Conservation (phyloP, 2,888 invertebrate species). For the Gastrophysa polygoni region DNA sequence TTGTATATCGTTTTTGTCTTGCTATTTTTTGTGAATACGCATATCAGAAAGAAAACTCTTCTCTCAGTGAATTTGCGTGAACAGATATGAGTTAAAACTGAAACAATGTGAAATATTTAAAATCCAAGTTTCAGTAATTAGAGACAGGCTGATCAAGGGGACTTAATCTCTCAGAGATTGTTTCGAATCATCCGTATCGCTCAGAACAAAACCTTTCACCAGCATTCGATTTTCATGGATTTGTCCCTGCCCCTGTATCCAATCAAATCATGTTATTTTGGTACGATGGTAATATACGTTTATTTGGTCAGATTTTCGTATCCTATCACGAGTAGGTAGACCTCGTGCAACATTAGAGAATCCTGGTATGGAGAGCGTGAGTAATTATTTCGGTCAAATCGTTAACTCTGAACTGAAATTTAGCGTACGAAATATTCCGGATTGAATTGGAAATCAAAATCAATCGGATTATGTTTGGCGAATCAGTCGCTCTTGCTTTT, state of each 20-base stretch:
- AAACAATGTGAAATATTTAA: too few relatives aligned
- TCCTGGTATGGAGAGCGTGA: background rate
- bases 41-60: too few relatives aligned
- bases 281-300: background rate
- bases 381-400: background rate
- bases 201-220: too few relatives aligned
- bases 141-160: too few relatives aligned
- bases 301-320: background rate
- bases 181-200: too few relatives aligned
- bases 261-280: background rate
- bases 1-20: too few relatives aligned
- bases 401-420: slow-evolving; percentile 9
- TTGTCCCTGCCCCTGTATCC: background rate
- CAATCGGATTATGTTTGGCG: slow-evolving; percentile 4
- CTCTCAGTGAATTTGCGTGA: too few relatives aligned
- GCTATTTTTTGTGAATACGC: too few relatives aligned
- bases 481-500: background rate
- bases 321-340: background rate
- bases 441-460: slow-evolving; percentile 6
- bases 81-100: too few relatives aligned
- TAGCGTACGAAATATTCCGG: background rate
- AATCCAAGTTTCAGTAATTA: too few relatives aligned
- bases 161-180: too few relatives aligned
- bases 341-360: background rate
- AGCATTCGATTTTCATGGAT: too few relatives aligned